Evolutionary conservation across 2,797 vertebrate species (phyloP), one percentile per base, ranked within the genome.

Genomic region (Simalia tracyae): DNA sequence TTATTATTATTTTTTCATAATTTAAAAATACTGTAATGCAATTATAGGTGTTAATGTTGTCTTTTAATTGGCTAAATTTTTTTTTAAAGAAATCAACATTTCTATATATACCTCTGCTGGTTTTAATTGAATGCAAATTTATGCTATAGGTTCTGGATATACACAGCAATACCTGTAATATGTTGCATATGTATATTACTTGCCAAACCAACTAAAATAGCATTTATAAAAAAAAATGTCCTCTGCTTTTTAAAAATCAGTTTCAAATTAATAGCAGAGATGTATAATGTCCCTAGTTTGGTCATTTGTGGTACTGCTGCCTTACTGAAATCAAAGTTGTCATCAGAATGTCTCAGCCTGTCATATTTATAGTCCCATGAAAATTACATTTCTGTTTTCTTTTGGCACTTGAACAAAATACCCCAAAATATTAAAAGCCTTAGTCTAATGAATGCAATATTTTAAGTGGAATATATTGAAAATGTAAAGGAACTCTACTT

Each of bases 401-500:
- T 97, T 97, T 96, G 96, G 95, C 96, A 96, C 96, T 97, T 96
- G 95, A 97, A 97, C 97, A 95, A 96, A 97, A 96, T 91, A 66
- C 28, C 95, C 97, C 95, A 92, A 97, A 97, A 96, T 96, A 92
- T 96, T 96, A 96, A 97, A 95, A 97, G 96, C 95, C 96, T 97
- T 98, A 97, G 97, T 98, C 97, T 97, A 97, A 98, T 97, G 96
- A 98, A 97, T 97, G 96, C 96, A 96, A 97, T 98, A 97, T 97
- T 97, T 96, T 95, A 97, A 97, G 97, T 94, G 94, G 96, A 98
- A 97, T 98, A 97, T 97, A 97, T 94, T 97, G 97, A 96, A 97
- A 98, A 96, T 95, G 95, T 98, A 97, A 98, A 97, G 97, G 97
- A 97, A 97, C 96, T 97, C 97, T 96, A 94, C 97, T 96, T 97